Evolutionary conservation across 2,113 vertebrate genomes (phyloP).

Genomic region (Fukomys damarensis): DNA sequence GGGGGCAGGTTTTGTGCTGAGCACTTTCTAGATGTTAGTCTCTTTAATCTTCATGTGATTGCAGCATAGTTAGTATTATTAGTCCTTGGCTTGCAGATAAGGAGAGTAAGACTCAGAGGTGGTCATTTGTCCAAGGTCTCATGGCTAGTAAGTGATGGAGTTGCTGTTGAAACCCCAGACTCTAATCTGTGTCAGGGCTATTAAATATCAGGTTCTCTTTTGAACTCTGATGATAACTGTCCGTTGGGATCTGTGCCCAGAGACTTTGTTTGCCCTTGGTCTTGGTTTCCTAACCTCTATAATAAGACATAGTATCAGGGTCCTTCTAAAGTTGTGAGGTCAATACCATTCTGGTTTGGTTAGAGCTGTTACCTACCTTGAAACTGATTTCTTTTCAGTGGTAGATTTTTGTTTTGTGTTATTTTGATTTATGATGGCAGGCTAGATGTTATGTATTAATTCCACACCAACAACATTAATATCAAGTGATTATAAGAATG

Average conservation of each 20-base stretch:
- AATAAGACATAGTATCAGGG: neutral
- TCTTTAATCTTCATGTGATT: slow-evolving; percentile 14
- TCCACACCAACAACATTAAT: slow-evolving; percentile 2
- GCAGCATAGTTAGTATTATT: neutral
- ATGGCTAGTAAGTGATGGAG: slow-evolving; percentile 8
- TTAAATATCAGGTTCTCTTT: neutral
- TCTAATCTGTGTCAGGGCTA: neutral
- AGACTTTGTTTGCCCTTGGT: neutral
- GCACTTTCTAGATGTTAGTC: neutral
- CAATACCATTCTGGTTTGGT: neutral
- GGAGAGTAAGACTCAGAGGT: neutral
- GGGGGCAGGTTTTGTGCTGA: neutral
- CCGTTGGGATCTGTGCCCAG: neutral
- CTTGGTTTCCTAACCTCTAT: neutral
- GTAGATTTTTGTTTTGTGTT: neutral
- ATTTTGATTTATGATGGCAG: slow-evolving; percentile 26
- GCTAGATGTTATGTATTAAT: neutral
- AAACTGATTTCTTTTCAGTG: slow-evolving; percentile 33
- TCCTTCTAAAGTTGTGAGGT: neutral
- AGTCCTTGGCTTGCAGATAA: slow-evolving; percentile 35
- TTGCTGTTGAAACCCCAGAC: slow-evolving; percentile 15
- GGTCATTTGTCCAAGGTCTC: neutral
- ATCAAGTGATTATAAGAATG: neutral
- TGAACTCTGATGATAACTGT: neutral
- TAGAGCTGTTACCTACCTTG: neutral